Conservation (phyloP, 2,888 invertebrate species). For the Formica aserva region DNA sequence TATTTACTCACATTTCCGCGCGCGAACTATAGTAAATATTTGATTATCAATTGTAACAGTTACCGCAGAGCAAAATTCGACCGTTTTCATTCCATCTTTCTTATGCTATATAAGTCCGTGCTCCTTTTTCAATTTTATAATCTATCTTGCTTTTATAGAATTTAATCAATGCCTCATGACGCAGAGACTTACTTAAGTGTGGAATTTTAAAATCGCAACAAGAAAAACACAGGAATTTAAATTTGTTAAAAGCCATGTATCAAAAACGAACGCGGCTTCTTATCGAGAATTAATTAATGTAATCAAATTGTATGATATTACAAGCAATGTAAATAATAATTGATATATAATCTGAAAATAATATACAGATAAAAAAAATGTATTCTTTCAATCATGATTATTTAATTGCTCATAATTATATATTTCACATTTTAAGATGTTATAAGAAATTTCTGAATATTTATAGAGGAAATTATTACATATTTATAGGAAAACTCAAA, state of each 20-base stretch:
- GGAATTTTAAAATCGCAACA: not conserved
- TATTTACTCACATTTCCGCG: constrained; percentile 35
- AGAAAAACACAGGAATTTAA: not conserved
- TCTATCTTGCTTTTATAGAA: not conserved
- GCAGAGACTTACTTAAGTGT: not conserved
- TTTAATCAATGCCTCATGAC: not conserved
- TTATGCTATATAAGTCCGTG: not conserved
- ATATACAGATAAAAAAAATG: not conserved
- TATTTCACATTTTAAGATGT: not conserved
- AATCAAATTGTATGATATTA: not conserved
- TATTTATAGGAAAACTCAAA: constrained; percentile 11
- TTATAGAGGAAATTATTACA: not conserved
- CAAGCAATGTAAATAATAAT: not conserved
- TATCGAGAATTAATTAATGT: constrained; percentile 8
- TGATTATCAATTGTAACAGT: constrained; percentile 15
- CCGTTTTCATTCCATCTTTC: not conserved
- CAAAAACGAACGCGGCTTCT: not conserved
- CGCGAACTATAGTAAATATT: constrained; percentile 27
- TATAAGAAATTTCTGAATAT: not conserved
- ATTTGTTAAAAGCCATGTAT: not conserved
- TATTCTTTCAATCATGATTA: not conserved
- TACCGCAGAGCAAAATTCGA: not conserved
- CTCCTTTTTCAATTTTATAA: not conserved
- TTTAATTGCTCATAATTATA: not conserved
- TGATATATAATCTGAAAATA: not conserved